phyloP scores from a whole-genome alignment of 2,113 vertebrate genomes.

The Dasyurus viverrinus region DNA sequence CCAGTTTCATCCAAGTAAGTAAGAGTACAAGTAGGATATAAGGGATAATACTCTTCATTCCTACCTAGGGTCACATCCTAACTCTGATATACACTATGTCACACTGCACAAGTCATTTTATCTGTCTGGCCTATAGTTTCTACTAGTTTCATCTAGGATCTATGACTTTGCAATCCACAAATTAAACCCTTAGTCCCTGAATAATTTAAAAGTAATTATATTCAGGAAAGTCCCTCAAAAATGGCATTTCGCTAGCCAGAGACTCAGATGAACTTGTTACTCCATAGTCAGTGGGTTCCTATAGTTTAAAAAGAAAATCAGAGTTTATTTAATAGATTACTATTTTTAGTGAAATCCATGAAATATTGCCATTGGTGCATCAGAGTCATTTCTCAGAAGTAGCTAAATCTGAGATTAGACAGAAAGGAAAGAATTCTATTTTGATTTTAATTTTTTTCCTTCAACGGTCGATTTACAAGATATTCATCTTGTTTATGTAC shows the following conservation, averaged over 20 bases:
- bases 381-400: slow-evolving; percentile 66
- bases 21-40: not conserved
- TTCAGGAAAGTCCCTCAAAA: slow-evolving; percentile 19
- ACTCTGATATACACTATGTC: not conserved
- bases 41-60: not conserved
- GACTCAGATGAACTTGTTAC: slow-evolving; percentile 59
- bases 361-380: slow-evolving; percentile 42
- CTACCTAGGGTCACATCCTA: not conserved
- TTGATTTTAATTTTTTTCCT: slow-evolving; percentile 32
- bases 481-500: not conserved
- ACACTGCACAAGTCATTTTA: not conserved
- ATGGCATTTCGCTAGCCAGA: slow-evolving; percentile 29
- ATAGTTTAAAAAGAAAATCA: slow-evolving; percentile 39
- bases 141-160: not conserved
- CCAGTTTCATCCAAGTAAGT: not conserved
- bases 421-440: slow-evolving; percentile 53
- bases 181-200: not conserved
- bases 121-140: not conserved
- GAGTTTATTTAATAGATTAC: slow-evolving; percentile 43
- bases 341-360: slow-evolving; percentile 60
- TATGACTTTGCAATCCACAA: not conserved
- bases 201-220: not conserved
- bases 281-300: slow-evolving; percentile 7
- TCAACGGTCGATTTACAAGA: slow-evolving; percentile 12
- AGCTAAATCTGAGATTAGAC: slow-evolving; percentile 55